Evolutionary conservation across 2,113 vertebrate genomes (phyloP), one percentile per base, ranked within the genome.

Genomic region (Sakesphorus luctuosus): DNA sequence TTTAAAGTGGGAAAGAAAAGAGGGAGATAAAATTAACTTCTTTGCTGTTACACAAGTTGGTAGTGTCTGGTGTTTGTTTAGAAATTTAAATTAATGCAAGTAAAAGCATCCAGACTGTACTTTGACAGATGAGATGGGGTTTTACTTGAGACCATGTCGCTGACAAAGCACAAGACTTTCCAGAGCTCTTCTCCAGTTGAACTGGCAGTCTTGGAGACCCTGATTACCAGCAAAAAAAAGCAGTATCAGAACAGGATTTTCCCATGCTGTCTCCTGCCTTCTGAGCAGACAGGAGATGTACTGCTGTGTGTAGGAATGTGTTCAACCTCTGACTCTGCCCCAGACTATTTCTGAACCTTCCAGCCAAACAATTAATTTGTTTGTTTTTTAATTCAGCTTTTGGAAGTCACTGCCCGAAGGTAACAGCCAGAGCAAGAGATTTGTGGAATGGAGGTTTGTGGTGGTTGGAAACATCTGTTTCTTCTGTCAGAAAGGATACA

Each of bases 401-500:
- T 66, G 83, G 83, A 92, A 92, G 69, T 75, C 31, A 38, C n/a
- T 81, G 76, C 66, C 66, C 50, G 20, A 61, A 90, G 85, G 84
- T 94, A 90, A 62, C 58, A 93, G 56, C 29, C 65, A 75, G 76
- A 88, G n/a, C 18, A 73, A 77, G 67, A 77, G 69, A 68, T 89
- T 38, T 78, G 76, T 72, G 61, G 76, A 67, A 38, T 80, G 56
- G 73, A 83, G 44, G 44, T 84, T 86, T 89, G 76, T 78, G 77
- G 69, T 80, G 44, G 38, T 52, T 92, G 62, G 31, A 74, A 95
- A 84, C 88, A 90, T 88, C 83, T 90, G 88, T 92, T 93, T 91
- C 46, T 93, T 66, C 73, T 89, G 95, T 92, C 65, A 68, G 33
- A 72, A 87, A 72, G 40, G 61, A 89, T 90, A 47, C 36, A 21